Evolutionary conservation across 2,888 invertebrate genomes (phyloP), one percentile per base, ranked within the genome.

Genomic region (Amorpha juglandis): DNA sequence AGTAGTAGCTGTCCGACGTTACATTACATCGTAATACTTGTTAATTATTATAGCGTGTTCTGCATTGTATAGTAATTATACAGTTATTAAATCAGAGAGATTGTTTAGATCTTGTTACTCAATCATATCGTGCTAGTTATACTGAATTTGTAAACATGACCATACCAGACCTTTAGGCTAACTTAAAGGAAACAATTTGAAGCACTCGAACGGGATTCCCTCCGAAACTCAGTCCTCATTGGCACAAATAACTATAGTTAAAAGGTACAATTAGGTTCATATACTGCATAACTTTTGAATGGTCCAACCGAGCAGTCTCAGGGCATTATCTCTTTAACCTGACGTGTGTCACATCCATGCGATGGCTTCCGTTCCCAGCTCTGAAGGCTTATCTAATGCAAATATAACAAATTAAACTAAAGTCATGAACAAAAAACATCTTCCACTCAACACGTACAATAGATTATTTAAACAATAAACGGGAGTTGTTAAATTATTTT

Each of bases 311-410:
- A 19, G 19, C 50, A 50, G 58, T 16, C 38, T 14, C 38, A 38
- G 42, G 12, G 47, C 64, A 42, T 62, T 64, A 64, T 86, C 67
- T 65, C 38, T 63, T 67, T 69, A 67, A 48, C 62, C 74, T 85
- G 89, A 89, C 87, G 83, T 80, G 78, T 82, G 88, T 86, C 84
- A 84, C 74, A 76, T 68, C 73, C 71, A 74, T 58, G 38, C 38
- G 19, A 71, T 80, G 77, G 86, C 91, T 90, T 91, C 91, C 91
- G 91, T 90, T 91, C 91, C 87, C 90, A 91, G 82, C 82, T 76
- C 71, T 68, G 27, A 62, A 67, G 62, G 78, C 81, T 91, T 91
- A 91, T 91, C 91, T 90, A 73, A 75, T 69, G 74, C 86, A 91
- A 91, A 91, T 91, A 89, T 89, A 85, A 90, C 88, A 87, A 87